Percentiles rank a stretch among this genome's conserved stretches.
Conservation (phyloP, 2,113 vertebrate species). For the Pygoscelis antarcticus region DNA sequence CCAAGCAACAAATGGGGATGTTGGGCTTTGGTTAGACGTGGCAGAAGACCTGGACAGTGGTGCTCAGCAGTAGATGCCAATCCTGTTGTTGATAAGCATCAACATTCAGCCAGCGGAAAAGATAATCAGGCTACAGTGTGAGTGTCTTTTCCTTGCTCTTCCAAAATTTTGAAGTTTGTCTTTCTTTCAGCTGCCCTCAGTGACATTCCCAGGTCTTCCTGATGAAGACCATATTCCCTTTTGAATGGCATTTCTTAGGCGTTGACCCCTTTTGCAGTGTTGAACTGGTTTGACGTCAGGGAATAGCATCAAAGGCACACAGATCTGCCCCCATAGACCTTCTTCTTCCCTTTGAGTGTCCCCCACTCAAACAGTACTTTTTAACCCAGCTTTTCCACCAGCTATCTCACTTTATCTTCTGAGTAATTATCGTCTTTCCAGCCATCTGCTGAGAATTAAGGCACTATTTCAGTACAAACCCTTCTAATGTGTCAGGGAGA, state of each 20-base stretch:
- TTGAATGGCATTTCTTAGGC: not conserved
- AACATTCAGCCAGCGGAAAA: not conserved
- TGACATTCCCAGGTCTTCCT: not conserved
- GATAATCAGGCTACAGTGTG: not conserved
- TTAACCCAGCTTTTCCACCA: not conserved
- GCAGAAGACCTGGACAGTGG: not conserved
- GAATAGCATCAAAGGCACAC: not conserved
- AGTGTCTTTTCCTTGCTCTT: not conserved
- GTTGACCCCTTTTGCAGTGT: not conserved
- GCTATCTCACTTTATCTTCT: not conserved
- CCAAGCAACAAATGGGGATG: not conserved
- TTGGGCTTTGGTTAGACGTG: not conserved
- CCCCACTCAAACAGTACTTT: not conserved
- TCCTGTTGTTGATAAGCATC: not conserved
- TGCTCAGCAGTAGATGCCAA: not conserved
- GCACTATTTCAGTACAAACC: not conserved
- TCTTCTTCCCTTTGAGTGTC: not conserved
- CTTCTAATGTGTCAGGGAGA: not conserved
- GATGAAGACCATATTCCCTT: not conserved
- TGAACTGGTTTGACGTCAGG: not conserved
- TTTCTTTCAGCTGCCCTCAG: not conserved
- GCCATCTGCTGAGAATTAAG: not conserved
- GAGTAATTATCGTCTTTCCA: not conserved
- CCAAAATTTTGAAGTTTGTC: not conserved
- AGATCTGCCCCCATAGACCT: not conserved